phyloP scores from a whole-genome alignment of 2,113 vertebrate genomes.

The Phylloscopus trochiloides region DNA sequence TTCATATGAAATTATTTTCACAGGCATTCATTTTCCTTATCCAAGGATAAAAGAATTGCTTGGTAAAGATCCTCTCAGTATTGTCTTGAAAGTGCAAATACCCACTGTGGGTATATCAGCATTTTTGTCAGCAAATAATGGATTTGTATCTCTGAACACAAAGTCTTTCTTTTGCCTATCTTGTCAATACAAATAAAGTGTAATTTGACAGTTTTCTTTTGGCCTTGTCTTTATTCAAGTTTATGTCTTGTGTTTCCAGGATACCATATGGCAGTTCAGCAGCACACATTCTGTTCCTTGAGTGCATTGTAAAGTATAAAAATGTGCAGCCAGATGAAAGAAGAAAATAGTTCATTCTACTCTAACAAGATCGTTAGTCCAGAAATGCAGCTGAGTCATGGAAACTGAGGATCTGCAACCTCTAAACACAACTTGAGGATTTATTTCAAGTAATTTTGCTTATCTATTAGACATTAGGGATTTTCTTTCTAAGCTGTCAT shows the following conservation, averaged over 20 bases:
- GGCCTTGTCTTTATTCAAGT: background rate
- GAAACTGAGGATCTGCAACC: background rate
- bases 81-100: background rate
- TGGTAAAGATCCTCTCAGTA: background rate
- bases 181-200: constrained; percentile 76
- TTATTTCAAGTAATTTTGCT: background rate
- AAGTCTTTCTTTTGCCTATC: constrained; percentile 57
- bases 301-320: background rate
- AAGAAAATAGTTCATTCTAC: background rate
- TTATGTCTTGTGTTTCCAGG: background rate
- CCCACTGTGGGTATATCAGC: background rate
- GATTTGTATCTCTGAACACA: constrained; percentile 52
- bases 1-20: background rate
- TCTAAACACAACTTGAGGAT: background rate
- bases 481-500: background rate
- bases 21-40: background rate
- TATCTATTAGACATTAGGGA: background rate
- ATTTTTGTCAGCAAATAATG: constrained; percentile 60
- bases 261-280: background rate
- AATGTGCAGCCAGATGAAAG: background rate
- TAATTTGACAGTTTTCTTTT: constrained; percentile 61
- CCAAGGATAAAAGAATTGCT: background rate
- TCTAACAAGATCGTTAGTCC: background rate
- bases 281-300: background rate
- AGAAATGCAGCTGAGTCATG: background rate